Evolutionary conservation across 1,140 invertebrate species (phyloP).

Genomic region (Grapholita molesta): DNA sequence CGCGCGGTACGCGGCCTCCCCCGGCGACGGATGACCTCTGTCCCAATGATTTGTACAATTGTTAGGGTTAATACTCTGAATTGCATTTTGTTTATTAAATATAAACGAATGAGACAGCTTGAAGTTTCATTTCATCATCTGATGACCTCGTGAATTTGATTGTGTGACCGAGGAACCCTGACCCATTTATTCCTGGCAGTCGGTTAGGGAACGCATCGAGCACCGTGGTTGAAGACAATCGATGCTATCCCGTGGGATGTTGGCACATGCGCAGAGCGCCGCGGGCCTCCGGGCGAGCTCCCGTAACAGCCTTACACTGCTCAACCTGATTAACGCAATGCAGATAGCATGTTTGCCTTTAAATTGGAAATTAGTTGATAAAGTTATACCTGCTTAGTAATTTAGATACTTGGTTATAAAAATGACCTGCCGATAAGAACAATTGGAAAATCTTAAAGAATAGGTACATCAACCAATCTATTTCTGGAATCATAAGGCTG

Average conservation of each 20-base stretch:
- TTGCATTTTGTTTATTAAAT: constrained; percentile 77
- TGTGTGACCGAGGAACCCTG: constrained; percentile 37
- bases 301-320: neutral
- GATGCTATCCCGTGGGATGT: constrained; percentile 71
- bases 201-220: constrained; percentile 30
- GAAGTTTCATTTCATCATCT: constrained; percentile 48
- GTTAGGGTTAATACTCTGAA: constrained; percentile 76
- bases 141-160: constrained; percentile 3
- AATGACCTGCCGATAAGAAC: too few relatives aligned
- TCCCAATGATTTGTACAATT: constrained; percentile 74
- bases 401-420: too few relatives aligned
- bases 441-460: too few relatives aligned
- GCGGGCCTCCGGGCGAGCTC: constrained; percentile 1
- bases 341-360: neutral
- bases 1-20: constrained; percentile 42
- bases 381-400: too few relatives aligned
- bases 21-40: constrained; percentile 49
- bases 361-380: neutral
- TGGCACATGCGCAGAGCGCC: constrained; percentile 63
- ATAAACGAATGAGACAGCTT: constrained; percentile 70
- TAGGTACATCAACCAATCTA: too few relatives aligned
- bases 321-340: constrained; percentile 13
- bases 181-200: constrained; percentile 52
- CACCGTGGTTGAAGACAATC: constrained; percentile 61
- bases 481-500: too few relatives aligned